These are phyloP conservation scores for Excalfactoria chinensis DNA, from an alignment of 2,113 vertebrate species.

Conservation along the genomic window DNA sequence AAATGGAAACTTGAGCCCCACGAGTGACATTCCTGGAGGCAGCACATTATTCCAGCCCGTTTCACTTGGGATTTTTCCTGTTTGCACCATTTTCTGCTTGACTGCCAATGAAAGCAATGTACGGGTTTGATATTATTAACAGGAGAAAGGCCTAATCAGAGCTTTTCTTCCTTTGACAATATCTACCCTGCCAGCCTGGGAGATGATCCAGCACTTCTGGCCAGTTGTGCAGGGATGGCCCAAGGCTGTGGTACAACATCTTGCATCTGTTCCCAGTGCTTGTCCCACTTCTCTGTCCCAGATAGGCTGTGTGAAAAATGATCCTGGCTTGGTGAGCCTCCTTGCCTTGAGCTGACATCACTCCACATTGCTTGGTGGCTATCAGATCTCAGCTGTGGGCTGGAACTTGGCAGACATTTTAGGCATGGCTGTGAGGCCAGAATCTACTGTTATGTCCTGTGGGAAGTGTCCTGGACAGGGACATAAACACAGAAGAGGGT, in stretches of 20 bases:
- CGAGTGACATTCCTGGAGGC: background rate
- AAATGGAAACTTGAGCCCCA: no score
- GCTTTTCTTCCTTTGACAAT: conserved; percentile 19
- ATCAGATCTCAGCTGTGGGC: conserved; percentile 37
- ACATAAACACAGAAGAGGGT: background rate
- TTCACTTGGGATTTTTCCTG: conserved; percentile 21
- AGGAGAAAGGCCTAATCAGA: conserved; percentile 40
- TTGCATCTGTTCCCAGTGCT: background rate
- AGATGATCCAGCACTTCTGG: background rate
- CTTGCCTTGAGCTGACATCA: conserved; percentile 22
- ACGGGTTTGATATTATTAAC: conserved; percentile 50
- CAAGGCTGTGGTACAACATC: background rate
- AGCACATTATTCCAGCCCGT: conserved; percentile 19
- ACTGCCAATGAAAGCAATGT: conserved; percentile 20
- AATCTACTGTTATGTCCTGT: conserved; percentile 1
- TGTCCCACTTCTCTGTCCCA: background rate
- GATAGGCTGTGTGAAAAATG: background rate
- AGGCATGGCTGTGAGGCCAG: background rate
- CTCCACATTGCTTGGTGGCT: conserved; percentile 26
- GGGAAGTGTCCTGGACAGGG: background rate
- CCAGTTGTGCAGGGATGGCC: background rate
- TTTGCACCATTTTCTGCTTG: conserved; percentile 24
- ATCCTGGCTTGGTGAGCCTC: conserved; percentile 12
- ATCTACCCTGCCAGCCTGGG: background rate
- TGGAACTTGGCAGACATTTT: conserved; percentile 48